Evolutionary conservation across 2,113 vertebrate species (phyloP), one percentile per base, ranked within the genome.

Genomic region (Microtus montanus): DNA sequence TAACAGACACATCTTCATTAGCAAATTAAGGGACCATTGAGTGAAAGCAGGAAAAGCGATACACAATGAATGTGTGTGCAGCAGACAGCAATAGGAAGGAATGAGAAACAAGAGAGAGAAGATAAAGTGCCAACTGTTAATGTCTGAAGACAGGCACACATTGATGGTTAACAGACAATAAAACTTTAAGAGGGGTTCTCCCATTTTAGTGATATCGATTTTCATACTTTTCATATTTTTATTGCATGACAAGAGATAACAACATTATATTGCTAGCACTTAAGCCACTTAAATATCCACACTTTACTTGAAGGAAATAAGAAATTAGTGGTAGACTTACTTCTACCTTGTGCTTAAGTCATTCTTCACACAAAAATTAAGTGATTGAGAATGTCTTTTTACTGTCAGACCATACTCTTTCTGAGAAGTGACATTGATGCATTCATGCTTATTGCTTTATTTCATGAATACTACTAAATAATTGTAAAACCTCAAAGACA

Each of bases 121-220:
- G 35, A 90, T 64, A 61, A 74, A 94, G 68, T 63, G 73, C 87
- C 93, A 77, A 47, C 22, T 7, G 5, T 19, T 77, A 90, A 61
- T 68, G 64, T 77, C 47, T 58, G 11, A 88, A 74, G 93, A 93
- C 75, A 93, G 52, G 85, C 75, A 95, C 83, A 89, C 58, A 85
- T 63, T 87, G 44, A 93, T 92, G 87, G 71, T 24, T 86, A 95
- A 92, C 89, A 83, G 85, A 41, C 68, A 92, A 95, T 95, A 90
- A 90, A 78, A 88, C 70, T 96, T 96, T 78, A 94, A 93, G 63
- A 82, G 47, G 44, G 30, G 38, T 54, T 47, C 85, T 77, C 38
- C 35, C 35, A 19, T 95, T 86, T 78, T 90, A 73, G 88, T 90
- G 70, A 12, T 74, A 97, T 96, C 73, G 95, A 96, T 88, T 95